phyloP scores from a whole-genome alignment of 1,140 invertebrate species.

The Diorhabda sublineata region DNA sequence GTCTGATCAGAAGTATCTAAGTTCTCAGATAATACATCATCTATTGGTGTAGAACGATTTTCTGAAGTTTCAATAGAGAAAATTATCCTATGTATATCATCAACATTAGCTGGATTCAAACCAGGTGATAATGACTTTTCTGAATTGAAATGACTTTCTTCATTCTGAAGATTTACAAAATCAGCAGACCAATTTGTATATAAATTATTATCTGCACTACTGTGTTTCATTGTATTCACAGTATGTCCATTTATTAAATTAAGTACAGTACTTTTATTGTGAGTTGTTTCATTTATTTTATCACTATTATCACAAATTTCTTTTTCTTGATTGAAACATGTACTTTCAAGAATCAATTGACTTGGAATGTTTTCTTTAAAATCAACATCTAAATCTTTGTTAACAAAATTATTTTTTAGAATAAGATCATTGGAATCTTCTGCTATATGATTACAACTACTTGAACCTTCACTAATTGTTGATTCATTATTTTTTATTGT shows the following conservation, averaged over 20 bases:
- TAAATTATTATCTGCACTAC: neutral
- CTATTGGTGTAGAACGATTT: no score
- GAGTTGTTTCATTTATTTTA: neutral
- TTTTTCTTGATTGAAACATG: neutral
- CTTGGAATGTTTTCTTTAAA: slow-evolving; percentile 5
- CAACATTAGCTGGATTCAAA: no score
- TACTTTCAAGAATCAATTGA: slow-evolving; percentile 6
- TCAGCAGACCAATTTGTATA: neutral
- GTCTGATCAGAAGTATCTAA: no score
- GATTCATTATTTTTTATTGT: neutral
- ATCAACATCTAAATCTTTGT: neutral
- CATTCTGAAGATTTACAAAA: neutral
- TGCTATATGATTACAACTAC: neutral
- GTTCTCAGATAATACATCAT: no score
- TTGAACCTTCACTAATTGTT: neutral
- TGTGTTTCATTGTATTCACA: slow-evolving; percentile 5
- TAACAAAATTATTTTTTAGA: neutral
- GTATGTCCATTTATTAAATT: neutral
- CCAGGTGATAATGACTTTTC: neutral
- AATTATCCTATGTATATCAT: no score
- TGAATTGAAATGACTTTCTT: neutral
- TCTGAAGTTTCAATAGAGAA: no score
- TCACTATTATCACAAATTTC: slow-evolving; percentile 3
- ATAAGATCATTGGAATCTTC: slow-evolving; percentile 6
- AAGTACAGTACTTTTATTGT: neutral